phyloP scores from a whole-genome alignment of 2,113 vertebrate genomes.

The Strix uralensis region DNA sequence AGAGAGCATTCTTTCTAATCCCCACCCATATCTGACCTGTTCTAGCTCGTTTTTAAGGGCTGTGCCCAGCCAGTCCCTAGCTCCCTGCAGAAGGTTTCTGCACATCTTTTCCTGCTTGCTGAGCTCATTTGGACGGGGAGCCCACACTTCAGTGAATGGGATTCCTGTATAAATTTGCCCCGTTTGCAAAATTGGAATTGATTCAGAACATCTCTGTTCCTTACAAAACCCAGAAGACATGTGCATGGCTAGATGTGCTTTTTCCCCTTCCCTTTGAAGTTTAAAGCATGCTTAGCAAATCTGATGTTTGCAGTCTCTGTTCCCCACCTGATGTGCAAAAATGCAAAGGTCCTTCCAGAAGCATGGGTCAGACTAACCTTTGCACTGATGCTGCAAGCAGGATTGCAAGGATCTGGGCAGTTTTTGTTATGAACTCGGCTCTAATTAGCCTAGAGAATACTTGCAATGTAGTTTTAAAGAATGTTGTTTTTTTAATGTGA shows the following conservation, averaged over 20 bases:
- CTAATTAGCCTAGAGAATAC: neutral
- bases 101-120: neutral
- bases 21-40: constrained; percentile 56
- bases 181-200: neutral
- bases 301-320: neutral
- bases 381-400: neutral
- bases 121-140: neutral
- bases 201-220: neutral
- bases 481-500: neutral
- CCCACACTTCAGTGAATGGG: neutral
- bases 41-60: constrained; percentile 44
- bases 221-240: neutral
- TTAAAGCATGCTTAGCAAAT: neutral
- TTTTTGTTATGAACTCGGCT: neutral
- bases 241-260: neutral
- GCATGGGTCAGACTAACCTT: neutral
- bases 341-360: neutral
- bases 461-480: neutral
- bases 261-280: neutral
- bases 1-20: constrained; percentile 52
- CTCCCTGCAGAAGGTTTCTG: constrained; percentile 15
- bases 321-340: neutral
- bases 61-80: constrained; percentile 4
- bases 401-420: neutral
- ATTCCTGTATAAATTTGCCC: neutral